These are phyloP conservation scores for Brachypteracias leptosomus DNA, from an alignment of 2,113 vertebrate species.

Conservation along the genomic window DNA sequence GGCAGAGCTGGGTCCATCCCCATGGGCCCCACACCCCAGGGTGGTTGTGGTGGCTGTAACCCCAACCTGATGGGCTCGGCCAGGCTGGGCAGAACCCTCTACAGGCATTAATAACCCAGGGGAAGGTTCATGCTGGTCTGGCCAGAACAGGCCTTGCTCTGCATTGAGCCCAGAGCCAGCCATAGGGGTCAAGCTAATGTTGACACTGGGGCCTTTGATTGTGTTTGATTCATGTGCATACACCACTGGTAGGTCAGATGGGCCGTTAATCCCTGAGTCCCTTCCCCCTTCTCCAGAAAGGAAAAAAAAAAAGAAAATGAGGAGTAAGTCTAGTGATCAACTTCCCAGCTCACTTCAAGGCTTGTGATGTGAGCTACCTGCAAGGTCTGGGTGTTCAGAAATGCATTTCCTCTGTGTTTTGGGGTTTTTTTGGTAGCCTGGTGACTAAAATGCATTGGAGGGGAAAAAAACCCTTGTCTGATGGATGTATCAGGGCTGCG, in stretches of 20 bases:
- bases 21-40: rapidly evolving
- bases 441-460: not conserved
- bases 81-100: not conserved
- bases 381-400: not conserved
- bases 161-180: not conserved
- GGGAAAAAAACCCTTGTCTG: not conserved
- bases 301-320: not conserved
- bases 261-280: conserved; percentile 22
- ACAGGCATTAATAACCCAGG: not conserved
- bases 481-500: rapidly evolving
- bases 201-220: conserved; percentile 68
- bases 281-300: conserved; percentile 4
- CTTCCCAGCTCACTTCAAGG: not conserved
- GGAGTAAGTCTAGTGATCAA: not conserved
- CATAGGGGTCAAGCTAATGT: conserved; percentile 42
- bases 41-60: not conserved
- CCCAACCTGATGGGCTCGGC: rapidly evolving
- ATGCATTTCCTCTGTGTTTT: not conserved
- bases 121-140: not conserved
- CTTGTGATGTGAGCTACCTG: not conserved
- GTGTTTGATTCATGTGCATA: conserved; percentile 64
- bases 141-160: not conserved
- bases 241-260: conserved; percentile 49
- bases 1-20: not conserved
- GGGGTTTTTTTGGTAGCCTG: not conserved